Base-by-base conservation (phyloP, 2,797 vertebrate species). In the Sebastes alutus region DNA sequence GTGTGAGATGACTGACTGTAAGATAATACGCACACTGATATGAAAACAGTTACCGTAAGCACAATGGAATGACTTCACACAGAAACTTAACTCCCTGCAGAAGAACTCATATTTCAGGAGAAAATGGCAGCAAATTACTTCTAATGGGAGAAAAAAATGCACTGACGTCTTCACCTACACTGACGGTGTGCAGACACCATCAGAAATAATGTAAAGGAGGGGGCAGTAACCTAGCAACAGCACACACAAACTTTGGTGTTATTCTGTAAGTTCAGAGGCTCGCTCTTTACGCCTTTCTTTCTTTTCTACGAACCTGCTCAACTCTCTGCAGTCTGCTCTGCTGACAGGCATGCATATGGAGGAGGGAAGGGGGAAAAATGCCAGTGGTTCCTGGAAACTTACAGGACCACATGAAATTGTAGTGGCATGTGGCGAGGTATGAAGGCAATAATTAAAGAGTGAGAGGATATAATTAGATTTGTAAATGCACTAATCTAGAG, bases 211-310 rank as follows among this genome's bases (percentile, higher is more conserved):
- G 75, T 80, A 77, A 86, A 88, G 79, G 27, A 3, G 69, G 42
- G 66, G 82, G 73, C 29, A 20, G 90, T 90, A 89, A 77, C 92
- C 90, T 84, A 93, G 88, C 90, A 92, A 75, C 88, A 72, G 75
- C 81, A 87, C 75, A 92, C 71, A 89, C 86, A 90, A 84, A 90
- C 89, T 42, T 55, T 82, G 42, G 61, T 60, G 82, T 75, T 77
- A 55, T 85, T 85, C 65, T 67, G 56, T 13, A 52, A 81, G 30
- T 62, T 35, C 70, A 58, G 61, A 80, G 56, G 67, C 63, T 77
- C 71, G 25, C 23, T 23, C 74, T 80, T 54, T 65, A 29, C 38
- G 49, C 11, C 56, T 60, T 56, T 54, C 79, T 72, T 64, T 71
- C 56, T 70, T 74, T 66, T 72, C 46, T 62, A 11, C 14, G 52